phyloP scores from a whole-genome alignment of 2,797 vertebrate genomes.

The Rhodeus uyekii region DNA sequence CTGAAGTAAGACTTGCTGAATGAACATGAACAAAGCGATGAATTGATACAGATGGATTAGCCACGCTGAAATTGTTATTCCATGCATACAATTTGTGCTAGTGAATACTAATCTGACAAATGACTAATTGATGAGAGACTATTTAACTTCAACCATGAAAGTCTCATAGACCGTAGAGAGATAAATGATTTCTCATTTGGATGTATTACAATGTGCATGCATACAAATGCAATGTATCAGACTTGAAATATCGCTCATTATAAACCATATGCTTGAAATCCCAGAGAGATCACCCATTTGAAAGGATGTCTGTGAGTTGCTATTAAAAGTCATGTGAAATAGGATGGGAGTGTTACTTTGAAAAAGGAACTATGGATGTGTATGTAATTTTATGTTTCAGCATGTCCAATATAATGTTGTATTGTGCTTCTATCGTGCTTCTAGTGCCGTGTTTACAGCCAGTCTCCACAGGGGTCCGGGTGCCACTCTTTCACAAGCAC shows the following conservation, averaged over 20 bases:
- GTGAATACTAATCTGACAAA: neutral
- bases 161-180: neutral
- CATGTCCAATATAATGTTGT: neutral
- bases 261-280: neutral
- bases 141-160: constrained; percentile 13
- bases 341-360: neutral
- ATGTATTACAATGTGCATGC: neutral
- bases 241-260: neutral
- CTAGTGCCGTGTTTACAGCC: constrained; percentile 36
- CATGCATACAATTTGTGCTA: constrained; percentile 2
- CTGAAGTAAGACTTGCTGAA: neutral
- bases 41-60: constrained; percentile 1
- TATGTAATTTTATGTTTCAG: constrained; percentile 20
- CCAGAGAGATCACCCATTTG: neutral
- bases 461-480: constrained; percentile 30
- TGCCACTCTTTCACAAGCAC: constrained; percentile 26
- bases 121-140: constrained; percentile 2
- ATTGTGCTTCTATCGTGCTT: constrained; percentile 24
- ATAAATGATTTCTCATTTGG: neutral
- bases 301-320: neutral
- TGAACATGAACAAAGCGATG: neutral
- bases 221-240: neutral
- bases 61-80: constrained; percentile 13
- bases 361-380: neutral
- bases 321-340: neutral